Evolutionary conservation across 37 sponge, comb jelly and placozoan genomes (phyloP).

Genomic region (Chondrosia reniformis): DNA sequence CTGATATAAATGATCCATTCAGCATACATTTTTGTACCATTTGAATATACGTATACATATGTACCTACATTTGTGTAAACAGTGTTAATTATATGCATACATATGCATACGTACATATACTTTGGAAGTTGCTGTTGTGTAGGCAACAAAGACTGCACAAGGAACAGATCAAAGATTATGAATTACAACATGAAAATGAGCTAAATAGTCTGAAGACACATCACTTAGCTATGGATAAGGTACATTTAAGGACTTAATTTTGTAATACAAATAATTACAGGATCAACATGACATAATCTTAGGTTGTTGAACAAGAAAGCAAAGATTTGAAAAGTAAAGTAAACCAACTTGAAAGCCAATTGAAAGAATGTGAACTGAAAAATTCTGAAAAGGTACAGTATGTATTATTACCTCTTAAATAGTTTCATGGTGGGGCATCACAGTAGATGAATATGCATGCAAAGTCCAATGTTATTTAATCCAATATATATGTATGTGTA

Average conservation of each 20-base stretch:
- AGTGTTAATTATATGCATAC: background rate
- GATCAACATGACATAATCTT: background rate
- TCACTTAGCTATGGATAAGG: background rate
- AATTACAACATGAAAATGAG: background rate
- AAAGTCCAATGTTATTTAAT: background rate
- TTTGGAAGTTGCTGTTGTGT: background rate
- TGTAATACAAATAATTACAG: background rate
- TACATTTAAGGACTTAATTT: background rate
- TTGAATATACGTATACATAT: background rate
- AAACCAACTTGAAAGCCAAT: background rate
- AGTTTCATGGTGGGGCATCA: background rate
- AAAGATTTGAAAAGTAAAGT: background rate
- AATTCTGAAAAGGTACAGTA: slow-evolving; percentile 1
- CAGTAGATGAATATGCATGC: background rate
- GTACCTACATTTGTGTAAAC: background rate
- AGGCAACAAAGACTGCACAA: background rate
- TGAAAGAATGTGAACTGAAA: background rate
- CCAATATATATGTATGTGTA: background rate
- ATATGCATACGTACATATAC: background rate
- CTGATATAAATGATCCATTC: too few species aligned
- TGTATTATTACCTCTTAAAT: too few species aligned
- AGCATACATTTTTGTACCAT: background rate
- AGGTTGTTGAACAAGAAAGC: background rate
- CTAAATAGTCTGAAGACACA: background rate
- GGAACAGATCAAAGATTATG: background rate